Evolutionary conservation across 2,797 vertebrate genomes (phyloP), one percentile per base, ranked within the genome.

Genomic region (Falco berigora): DNA sequence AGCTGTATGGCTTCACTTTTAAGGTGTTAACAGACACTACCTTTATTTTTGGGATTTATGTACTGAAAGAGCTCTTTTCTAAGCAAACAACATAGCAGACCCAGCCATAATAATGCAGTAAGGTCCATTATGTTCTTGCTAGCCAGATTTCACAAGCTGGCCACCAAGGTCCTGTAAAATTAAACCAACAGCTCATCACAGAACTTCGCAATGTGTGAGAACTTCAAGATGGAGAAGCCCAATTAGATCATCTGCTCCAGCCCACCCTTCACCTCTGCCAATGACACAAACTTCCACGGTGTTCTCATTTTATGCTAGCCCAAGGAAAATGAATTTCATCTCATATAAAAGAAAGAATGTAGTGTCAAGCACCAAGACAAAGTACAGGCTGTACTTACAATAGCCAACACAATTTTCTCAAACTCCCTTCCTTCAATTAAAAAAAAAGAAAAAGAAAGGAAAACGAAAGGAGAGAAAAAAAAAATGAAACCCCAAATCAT

Each of bases 261-360:
- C 85, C 80, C 91, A 82, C 77, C 59, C 86, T 90, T 91, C 72
- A 94, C 79, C 84, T 94, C 93, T 96, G 90, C 93, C 90, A 92
- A 69, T 4, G 27, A 84, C 84, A 95, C 77, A 95, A 49, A 82
- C 77, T 85, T 94, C 75, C 91, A 67, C 24, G 88, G 93, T 95
- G 95, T 96, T 97, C 95, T 97, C 94, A 92, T 94, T 95, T 96
- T 66, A 44, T 75, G 71, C 42, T 97, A 95, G 85, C 86, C 86
- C 83, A 88, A 94, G 81, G 84, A 93, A 96, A 95, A 96, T 50
- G 18, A 92, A 92, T 92, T 96, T 92, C 72, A 85, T 93, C 86
- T 95, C 93, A 92, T 92, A 96, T 94, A 96, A 97, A 96, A 91
- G 47, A 94, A 96, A 92, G 84, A 96, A 96, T 68, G 56, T 49